A percentile compares a stretch with the other conserved stretches of the same genome.
phyloP scores from a whole-genome alignment of 1,140 invertebrate genomes.

The Bactericera cockerelli region DNA sequence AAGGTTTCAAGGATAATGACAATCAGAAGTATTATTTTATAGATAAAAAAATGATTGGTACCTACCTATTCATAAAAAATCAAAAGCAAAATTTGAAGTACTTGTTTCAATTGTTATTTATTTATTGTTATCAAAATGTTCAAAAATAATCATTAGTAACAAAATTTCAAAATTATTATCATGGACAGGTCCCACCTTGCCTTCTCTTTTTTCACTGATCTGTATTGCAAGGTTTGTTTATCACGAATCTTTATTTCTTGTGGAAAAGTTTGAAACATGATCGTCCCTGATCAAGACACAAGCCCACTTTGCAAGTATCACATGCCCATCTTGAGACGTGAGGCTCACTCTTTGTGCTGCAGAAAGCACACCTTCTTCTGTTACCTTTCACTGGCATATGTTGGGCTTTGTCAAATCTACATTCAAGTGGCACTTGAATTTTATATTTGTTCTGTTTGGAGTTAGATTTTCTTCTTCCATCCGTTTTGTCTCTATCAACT shows the following conservation, averaged over 20 bases:
- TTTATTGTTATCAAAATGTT: too few relatives aligned
- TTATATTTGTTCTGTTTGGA: conserved; percentile 13
- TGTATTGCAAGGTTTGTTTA: too few relatives aligned
- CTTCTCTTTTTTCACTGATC: neutral
- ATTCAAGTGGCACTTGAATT: conserved; percentile 10
- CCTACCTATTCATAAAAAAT: neutral
- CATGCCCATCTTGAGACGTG: conserved; percentile 4
- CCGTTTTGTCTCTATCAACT: conserved; percentile 11
- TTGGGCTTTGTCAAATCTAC: neutral
- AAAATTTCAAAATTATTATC: neutral
- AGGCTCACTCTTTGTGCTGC: conserved; percentile 17
- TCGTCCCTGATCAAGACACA: neutral
- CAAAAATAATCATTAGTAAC: too few relatives aligned
- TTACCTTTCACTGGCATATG: conserved; percentile 8
- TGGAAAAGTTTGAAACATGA: neutral
- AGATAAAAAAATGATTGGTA: too few relatives aligned
- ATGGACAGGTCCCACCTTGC: neutral
- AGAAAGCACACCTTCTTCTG: conserved; percentile 18
- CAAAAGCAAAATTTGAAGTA: neutral
- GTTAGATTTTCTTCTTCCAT: conserved; percentile 13
- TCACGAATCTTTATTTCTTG: conserved; percentile 6
- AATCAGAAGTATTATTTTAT: neutral
- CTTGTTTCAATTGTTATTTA: neutral
- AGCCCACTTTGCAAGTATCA: conserved; percentile 8
- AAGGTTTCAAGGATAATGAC: neutral